A percentile compares a stretch with the other conserved stretches of the same genome.
These are phyloP conservation scores for Mesochorus sp. DNA, from an alignment of 2,888 invertebrate species.

Conservation along the genomic window DNA sequence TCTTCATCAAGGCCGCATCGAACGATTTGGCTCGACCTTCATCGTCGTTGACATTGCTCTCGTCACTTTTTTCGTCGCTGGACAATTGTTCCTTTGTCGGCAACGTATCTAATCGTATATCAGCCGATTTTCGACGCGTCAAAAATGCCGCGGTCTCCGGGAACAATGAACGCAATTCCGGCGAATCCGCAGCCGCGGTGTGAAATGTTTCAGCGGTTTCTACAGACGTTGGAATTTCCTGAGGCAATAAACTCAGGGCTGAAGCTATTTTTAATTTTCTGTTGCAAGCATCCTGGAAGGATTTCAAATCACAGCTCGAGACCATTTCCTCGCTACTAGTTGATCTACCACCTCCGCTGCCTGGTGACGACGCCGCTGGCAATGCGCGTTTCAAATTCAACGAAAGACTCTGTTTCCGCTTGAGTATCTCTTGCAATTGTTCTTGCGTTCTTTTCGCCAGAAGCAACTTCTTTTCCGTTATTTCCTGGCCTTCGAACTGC, in stretches of 20 bases:
- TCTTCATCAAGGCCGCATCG: not conserved
- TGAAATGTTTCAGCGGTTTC: conserved; percentile 88
- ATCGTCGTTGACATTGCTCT: conserved; percentile 29
- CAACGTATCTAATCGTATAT: not conserved
- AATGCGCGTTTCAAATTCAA: conserved; percentile 86
- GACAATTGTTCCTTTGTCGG: conserved; percentile 43
- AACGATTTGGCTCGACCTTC: not conserved
- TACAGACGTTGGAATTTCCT: conserved; percentile 73
- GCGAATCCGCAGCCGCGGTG: conserved; percentile 86
- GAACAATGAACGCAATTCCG: conserved; percentile 71
- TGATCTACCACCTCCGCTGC: conserved; percentile 68
- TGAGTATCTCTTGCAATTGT: conserved; percentile 83
- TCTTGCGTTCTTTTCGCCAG: conserved; percentile 83
- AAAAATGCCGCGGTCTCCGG: conserved; percentile 58
- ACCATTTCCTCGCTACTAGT: conserved; percentile 71
- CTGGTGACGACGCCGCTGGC: conserved; percentile 82
- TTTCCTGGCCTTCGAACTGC: conserved; percentile 73
- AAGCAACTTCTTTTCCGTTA: conserved; percentile 80
- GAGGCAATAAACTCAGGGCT: conserved; percentile 74
- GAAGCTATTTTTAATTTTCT: conserved; percentile 78
- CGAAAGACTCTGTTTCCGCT: conserved; percentile 86
- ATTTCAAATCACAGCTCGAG: conserved; percentile 71
- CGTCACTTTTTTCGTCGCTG: conserved; percentile 57
- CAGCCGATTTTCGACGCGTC: conserved; percentile 37
- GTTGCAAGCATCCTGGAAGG: conserved; percentile 73